Base-by-base conservation (phyloP, 1,140 invertebrate genomes). In the Atta texana region DNA sequence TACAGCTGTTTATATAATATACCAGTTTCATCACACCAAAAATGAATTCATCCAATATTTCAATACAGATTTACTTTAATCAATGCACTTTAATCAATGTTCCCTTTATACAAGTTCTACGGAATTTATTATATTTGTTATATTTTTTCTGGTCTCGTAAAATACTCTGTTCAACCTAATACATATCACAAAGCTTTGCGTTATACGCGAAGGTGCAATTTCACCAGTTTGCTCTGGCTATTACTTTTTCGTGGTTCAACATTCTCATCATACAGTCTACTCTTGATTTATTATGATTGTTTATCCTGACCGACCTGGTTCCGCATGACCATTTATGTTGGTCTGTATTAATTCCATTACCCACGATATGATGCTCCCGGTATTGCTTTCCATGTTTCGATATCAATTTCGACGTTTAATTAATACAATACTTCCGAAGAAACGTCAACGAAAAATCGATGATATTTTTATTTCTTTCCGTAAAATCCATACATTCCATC, bases 281-380 rank as follows among this genome's bases (percentile, higher is more conserved):
- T 75, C 59, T 61, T 75, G 80, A 84, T 84, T 84, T 75, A 84
- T 84, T 84, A 84, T 84, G 69, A 84, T 84, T 84, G 80, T 84
- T 84, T 84, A 84, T 84, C 39, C 80, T 39, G 39, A 74, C 61
- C 80, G 80, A 84, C 44, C 69, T 14, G 80, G 31, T 81, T 55
- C 21, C 31, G 21, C 66, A 57, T 34, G 49, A 24, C 68, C 68
- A 82, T 82, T 82, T 82, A 82, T 74, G 69, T 74, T 55, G 39
- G 39, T 84, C 69, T 75, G n/a, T 84, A 84, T 84, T 84, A 84
- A 84, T 84, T 84, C 80, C 80, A 84, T 84, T 81, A 81, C 51
- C 39, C 31, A 49, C 69, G 39, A 84, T 51, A 51, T 44, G 59
- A 80, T 55, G 24, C 14, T 75, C 55, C 49, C 69, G 39, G 80